These are phyloP conservation scores for Brotula barbata DNA, from an alignment of 2,797 vertebrate genomes.

Conservation along the genomic window DNA sequence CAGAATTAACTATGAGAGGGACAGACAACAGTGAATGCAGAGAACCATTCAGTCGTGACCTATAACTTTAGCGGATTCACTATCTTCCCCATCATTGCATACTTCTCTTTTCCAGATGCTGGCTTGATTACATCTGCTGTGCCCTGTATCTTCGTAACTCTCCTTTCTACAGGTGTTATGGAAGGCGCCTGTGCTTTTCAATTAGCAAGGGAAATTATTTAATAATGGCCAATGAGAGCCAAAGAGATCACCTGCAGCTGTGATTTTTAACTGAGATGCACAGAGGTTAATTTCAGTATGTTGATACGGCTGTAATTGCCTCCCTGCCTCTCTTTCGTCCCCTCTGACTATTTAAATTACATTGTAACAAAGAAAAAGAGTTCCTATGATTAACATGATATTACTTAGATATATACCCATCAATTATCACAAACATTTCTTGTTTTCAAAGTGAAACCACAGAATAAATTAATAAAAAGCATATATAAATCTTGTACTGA, in stretches of 20 bases:
- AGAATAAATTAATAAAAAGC: no score
- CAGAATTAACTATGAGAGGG: constrained; percentile 43
- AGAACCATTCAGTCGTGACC: constrained; percentile 27
- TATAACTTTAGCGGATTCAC: constrained; percentile 26
- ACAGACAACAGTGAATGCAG: background rate
- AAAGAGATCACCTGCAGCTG: background rate
- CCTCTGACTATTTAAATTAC: background rate
- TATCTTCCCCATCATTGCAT: background rate
- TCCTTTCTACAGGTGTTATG: background rate
- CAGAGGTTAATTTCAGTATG: background rate
- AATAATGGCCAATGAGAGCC: background rate
- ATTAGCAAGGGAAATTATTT: constrained; percentile 5
- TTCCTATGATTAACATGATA: no score
- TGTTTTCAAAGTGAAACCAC: no score
- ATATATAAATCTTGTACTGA: no score
- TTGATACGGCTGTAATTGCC: background rate
- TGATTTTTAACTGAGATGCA: background rate
- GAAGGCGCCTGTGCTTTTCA: background rate
- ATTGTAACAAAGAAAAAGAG: no score
- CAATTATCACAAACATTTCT: no score
- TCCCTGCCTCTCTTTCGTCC: background rate
- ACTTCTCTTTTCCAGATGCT: constrained; percentile 7
- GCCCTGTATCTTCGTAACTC: no score
- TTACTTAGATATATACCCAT: no score
- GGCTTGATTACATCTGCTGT: background rate